A percentile compares a stretch with the other conserved stretches of the same genome.
These are phyloP conservation scores for Orcinus orca DNA, from an alignment of 2,113 vertebrate species.

Conservation along the genomic window DNA sequence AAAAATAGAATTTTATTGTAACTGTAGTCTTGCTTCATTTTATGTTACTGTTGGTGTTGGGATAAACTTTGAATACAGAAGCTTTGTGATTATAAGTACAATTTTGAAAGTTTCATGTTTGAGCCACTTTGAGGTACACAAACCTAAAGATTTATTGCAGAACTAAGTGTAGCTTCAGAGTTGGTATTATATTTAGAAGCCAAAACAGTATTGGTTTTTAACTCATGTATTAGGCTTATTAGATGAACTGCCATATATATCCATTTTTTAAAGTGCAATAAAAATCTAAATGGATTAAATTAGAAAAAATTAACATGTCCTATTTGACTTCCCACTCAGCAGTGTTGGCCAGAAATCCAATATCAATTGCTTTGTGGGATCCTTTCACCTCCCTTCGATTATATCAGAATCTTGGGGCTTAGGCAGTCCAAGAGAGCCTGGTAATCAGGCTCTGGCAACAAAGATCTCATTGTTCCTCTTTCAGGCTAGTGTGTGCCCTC, in stretches of 20 bases:
- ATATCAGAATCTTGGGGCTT: not conserved
- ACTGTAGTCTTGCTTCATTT: not conserved
- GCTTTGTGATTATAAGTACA: not conserved
- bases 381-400: not conserved
- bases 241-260: not conserved
- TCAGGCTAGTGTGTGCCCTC: not conserved
- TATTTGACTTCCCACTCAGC: not conserved
- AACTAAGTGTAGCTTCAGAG: not conserved
- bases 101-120: conserved; percentile 14
- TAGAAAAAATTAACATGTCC: conserved; percentile 22
- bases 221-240: not conserved
- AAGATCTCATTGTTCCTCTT: not conserved
- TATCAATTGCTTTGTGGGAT: not conserved
- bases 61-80: conserved; percentile 8
- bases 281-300: not conserved
- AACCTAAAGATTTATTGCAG: not conserved
- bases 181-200: not conserved
- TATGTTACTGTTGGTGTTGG: conserved; percentile 4
- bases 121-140: not conserved
- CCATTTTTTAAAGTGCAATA: not conserved
- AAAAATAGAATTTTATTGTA: conserved; percentile 12
- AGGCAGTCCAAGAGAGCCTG: not conserved
- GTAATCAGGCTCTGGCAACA: not conserved
- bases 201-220: not conserved
- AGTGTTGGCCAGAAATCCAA: not conserved